Conservation (phyloP, 2,888 invertebrate genomes). For the Orchesella flavescens region DNA sequence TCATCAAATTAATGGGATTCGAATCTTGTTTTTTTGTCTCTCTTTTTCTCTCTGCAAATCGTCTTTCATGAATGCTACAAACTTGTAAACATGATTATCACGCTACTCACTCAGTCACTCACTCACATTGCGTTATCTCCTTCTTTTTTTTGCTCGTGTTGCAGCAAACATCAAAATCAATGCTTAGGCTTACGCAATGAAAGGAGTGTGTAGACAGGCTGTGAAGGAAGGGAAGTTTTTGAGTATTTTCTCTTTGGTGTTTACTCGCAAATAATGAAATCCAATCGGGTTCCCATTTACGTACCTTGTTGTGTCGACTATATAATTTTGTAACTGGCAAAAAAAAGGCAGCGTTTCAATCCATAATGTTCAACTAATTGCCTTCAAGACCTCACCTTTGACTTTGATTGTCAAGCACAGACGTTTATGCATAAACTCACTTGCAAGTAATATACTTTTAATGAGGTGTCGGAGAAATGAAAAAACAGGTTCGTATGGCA, state of each 20-base stretch:
- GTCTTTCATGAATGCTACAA: slow-evolving; percentile 48
- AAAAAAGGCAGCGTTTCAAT: neutral
- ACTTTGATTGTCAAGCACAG: slow-evolving; percentile 32
- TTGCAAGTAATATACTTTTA: too few relatives aligned
- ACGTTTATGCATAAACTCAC: neutral
- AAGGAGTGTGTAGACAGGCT: neutral
- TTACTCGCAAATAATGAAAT: too few relatives aligned
- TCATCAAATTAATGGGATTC: slow-evolving; percentile 62
- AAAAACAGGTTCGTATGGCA: too few relatives aligned
- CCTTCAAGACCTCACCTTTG: slow-evolving; percentile 8
- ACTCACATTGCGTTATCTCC: slow-evolving; percentile 33
- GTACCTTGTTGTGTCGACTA: too few relatives aligned
- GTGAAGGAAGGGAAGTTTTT: too few relatives aligned
- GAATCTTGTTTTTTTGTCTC: slow-evolving; percentile 31
- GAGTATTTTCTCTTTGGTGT: too few relatives aligned
- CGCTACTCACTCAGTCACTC: slow-evolving; percentile 51
- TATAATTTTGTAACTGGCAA: too few relatives aligned
- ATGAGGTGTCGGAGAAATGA: too few relatives aligned
- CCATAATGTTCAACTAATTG: neutral
- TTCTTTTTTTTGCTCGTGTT: neutral
- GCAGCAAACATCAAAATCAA: neutral
- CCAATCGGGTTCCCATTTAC: too few relatives aligned
- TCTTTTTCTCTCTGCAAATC: slow-evolving; percentile 35
- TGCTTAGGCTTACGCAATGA: slow-evolving; percentile 27
- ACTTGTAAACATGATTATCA: slow-evolving; percentile 60